Evolutionary conservation across 2,113 vertebrate genomes (phyloP), one percentile per base, ranked within the genome.

Genomic region (Dolichallabes microphthalmus): DNA sequence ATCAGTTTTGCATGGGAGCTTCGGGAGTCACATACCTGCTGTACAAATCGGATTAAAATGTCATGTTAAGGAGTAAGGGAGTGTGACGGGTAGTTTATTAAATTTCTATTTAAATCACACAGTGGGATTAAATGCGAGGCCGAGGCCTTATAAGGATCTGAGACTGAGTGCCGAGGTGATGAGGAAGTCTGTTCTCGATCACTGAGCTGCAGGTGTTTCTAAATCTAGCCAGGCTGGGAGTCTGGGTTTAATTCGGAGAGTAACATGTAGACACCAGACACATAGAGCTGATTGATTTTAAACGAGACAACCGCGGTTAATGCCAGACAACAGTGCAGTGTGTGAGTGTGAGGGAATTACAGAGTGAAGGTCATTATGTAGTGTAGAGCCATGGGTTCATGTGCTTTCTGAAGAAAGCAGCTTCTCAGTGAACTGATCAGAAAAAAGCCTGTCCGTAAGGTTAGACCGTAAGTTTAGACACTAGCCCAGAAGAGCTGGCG

Each of bases 91-190:
- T n/a, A 8, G 9, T 15, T n/a, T 53, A 14, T 5, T 14, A 12
- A 20, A 52, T 25, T 12, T 73, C 73, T 25, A 50, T n/a, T n/a
- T n/a, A n/a, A n/a, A n/a, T 17, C 32, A 45, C 20, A n/a, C 39
- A 13, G 71, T 1, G 45, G 25, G 1, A 13, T 52, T 53, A 2
- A n/a, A 52, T 10, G 11, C 13, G 45, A 64, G 0, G 13, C 22
- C 17, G 17, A 66, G 8, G 50, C 80, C 80, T 64, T 69, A 68
- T 68, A 82, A 55, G 80, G 80, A 53, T 69, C 63, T 68, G 1
- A 20, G 50, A 32, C 80, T 9, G 50, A 53, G 55, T 8, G 20
- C 4, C n/a, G 61, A 11, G 39, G 39, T 27, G 25, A 66, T 50
- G 79, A 81, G 60, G 25, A 52, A 30, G 39, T 66, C 35, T 81